Base-by-base conservation (phyloP, 35 echinoderm and acorn worm species). In the Ophiothrix spiculata region DNA sequence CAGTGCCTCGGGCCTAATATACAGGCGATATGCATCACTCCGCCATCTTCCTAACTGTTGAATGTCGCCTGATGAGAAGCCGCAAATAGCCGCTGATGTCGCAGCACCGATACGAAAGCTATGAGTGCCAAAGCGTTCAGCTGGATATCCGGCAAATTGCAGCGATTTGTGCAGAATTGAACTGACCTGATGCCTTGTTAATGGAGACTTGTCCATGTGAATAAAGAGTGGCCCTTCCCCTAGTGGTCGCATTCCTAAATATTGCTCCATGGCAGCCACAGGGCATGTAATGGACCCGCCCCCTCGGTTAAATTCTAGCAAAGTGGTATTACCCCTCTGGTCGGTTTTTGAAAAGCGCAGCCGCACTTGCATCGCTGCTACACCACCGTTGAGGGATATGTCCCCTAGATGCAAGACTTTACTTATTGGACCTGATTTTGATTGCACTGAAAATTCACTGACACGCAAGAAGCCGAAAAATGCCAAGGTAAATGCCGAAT, bases 101-200 rank as follows among this genome's bases (percentile, higher is more conserved):
- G 83, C 83, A 1, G 83, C 83, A 4, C 83, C 83, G 25, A 86
- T 86, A 1, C 83, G 63, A 39, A 86, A 86, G 40, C 64, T 39
- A 39, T 86, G 83, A 33, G 35, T 31, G 0, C 25, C 40, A 31
- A 69, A 86, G 10, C 17, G 32, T 11, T n/a, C 29, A 14, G 83
- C 14, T n/a, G 56, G 29, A 3, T 35, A 69, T 0, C 82, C 82
- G 8, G 1, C 29, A n/a, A 69, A 35, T 21, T 73, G 25, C 39
- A 81, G 31, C 25, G 79, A 31, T 16, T 39, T 33, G 14, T 32
- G 79, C 1, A 81, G 39, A 28, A 34, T 17, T 11, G 0, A 0
- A 81, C 13, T 45, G 29, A 46, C 21, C 31, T 81, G 60, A 25
- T 69, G 29, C 60, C 60, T 69, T 6, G 60, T 69, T 2, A 69